Base-by-base conservation (phyloP, 2,797 vertebrate genomes). In the Naso thynnoides region DNA sequence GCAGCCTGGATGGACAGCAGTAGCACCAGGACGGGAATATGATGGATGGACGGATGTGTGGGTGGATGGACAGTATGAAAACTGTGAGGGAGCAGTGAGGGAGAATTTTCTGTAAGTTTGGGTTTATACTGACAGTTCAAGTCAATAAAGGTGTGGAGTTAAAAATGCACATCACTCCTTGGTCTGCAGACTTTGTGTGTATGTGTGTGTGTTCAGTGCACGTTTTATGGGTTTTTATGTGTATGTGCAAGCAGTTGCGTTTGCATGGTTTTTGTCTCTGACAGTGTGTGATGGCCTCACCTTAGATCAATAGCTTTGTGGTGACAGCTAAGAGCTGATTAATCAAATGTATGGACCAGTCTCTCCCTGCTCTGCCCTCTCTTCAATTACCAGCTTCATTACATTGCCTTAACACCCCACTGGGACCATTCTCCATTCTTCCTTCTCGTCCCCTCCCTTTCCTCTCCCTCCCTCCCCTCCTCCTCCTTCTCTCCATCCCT, bases 261-360 rank as follows among this genome's bases (percentile, higher is more conserved):
- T 49, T 69, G 59, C 57, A 39, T 66, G 53, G 67, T 81, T 21
- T 50, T 72, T 71, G 55, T 66, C 26, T 82, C 41, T 38, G 70
- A 49, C 41, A 62, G 63, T 57, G 82, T 65, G 73, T 74, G 83
- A 82, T 74, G 86, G 88, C 82, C 81, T 86, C 79, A 79, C 79
- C 78, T 78, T 57, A 52, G 82, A 94, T 94, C 92, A 86, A 92
- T 94, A 90, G 81, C 84, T 75, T 74, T 90, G 88, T 90, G 88
- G 91, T 94, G 93, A 94, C 93, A 93, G 92, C 93, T 92, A 80
- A 92, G 91, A 91, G 90, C 92, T 92, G 92, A 94, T 94, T 91
- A 94, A 94, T 94, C 91, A 93, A 89, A 91, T 69, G 82, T 90
- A 93, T 94, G 84, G 92, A 94, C 93, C 92, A 83, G 86, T 83